Percentiles rank a stretch among this genome's conserved stretches.
Conservation (phyloP, 2,113 vertebrate species). For the Aldabrachelys gigantea region DNA sequence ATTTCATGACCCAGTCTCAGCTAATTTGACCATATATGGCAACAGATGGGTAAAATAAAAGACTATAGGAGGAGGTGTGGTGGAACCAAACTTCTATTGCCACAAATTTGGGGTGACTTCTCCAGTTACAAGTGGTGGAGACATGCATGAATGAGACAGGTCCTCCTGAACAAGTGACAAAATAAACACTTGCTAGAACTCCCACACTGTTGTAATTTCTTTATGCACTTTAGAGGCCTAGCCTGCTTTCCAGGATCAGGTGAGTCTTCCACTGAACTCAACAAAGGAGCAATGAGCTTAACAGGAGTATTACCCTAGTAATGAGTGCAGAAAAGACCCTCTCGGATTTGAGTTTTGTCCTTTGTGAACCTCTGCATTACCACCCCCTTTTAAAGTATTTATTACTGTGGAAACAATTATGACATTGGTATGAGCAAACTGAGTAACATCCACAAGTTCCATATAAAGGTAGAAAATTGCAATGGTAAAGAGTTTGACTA, state of each 20-base stretch:
- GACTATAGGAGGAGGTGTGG: neutral
- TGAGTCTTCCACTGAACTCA: constrained; percentile 31
- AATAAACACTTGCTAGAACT: neutral
- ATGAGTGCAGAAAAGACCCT: neutral
- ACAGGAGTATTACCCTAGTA: constrained; percentile 23
- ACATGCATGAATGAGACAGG: neutral
- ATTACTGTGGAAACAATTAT: constrained; percentile 75
- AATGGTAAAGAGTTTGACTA: constrained; percentile 74
- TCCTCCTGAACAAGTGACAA: neutral
- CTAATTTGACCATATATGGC: neutral
- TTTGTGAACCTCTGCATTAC: constrained; percentile 44
- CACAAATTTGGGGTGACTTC: neutral
- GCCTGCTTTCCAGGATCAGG: neutral
- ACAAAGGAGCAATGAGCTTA: constrained; percentile 26
- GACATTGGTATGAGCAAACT: constrained; percentile 66
- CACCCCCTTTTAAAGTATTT: constrained; percentile 57
- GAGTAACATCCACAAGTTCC: constrained; percentile 68
- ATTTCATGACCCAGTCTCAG: neutral
- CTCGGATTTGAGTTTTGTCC: constrained; percentile 48
- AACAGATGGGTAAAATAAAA: neutral
- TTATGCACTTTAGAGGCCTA: neutral
- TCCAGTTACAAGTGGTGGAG: neutral
- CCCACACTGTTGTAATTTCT: neutral
- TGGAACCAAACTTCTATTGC: neutral
- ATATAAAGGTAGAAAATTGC: constrained; percentile 69